Evolutionary conservation across 2,888 invertebrate genomes (phyloP).

Genomic region (Seira ritae): DNA sequence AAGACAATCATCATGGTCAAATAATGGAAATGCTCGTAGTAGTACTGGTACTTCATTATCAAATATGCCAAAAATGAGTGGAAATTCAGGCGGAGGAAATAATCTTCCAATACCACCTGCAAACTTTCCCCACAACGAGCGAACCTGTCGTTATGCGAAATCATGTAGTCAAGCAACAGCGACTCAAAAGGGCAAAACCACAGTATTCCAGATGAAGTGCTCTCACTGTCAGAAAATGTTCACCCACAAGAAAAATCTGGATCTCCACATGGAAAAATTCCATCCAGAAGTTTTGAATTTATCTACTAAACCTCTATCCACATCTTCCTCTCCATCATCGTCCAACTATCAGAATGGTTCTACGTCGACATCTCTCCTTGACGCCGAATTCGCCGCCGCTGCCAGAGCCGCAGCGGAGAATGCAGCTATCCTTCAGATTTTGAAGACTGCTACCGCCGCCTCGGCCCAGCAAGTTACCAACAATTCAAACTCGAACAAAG

Average conservation of each 20-base stretch:
- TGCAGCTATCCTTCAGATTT: constrained; percentile 53
- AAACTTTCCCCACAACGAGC: constrained; percentile 51
- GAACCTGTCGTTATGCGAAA: constrained; percentile 59
- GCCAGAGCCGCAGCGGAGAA: constrained; percentile 48
- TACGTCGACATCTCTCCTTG: not conserved
- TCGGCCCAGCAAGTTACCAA: constrained; percentile 38
- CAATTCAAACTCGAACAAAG: constrained; percentile 15
- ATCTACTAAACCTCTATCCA: constrained; percentile 43
- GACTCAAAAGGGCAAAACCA: constrained; percentile 61
- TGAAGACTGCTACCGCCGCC: constrained; percentile 44
- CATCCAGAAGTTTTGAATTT: constrained; percentile 60
- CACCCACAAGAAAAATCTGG: constrained; percentile 65
- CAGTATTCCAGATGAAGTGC: constrained; percentile 67
- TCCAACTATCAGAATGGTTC: constrained; percentile 37
- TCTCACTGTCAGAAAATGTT: constrained; percentile 66
- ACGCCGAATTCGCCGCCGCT: constrained; percentile 29
- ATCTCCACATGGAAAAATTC: constrained; percentile 63
- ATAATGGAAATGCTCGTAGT: not conserved
- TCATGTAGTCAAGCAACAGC: constrained; percentile 62
- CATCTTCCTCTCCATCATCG: constrained; percentile 43
- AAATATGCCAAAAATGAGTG: constrained; percentile 25
- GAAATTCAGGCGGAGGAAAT: constrained; percentile 5
- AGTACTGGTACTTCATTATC: not conserved
- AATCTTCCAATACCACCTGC: constrained; percentile 21
- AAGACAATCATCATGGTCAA: constrained; percentile 28